A percentile compares a stretch with the other conserved stretches of the same genome.
phyloP scores from a whole-genome alignment of 2,113 vertebrate species.

The Pedionomus torquatus region DNA sequence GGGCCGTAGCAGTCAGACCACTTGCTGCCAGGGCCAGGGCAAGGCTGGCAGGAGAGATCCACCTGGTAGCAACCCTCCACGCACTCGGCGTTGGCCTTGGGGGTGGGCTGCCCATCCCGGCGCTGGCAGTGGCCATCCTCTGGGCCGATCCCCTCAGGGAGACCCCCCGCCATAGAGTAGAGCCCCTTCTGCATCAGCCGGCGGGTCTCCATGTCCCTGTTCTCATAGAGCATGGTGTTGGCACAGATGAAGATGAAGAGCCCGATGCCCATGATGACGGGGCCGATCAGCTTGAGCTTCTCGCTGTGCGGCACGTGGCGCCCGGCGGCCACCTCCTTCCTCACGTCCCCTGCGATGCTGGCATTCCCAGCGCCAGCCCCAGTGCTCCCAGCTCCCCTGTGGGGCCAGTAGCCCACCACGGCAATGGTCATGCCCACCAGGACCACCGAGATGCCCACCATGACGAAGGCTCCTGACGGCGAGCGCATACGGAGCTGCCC shows the following conservation, averaged over 20 bases:
- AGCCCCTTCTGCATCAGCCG: conserved; percentile 86
- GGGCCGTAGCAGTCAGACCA: conserved; percentile 53
- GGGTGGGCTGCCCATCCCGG: conserved; percentile 55
- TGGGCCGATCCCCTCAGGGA: conserved; percentile 64
- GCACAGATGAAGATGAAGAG: conserved; percentile 98
- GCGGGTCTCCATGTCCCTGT: conserved; percentile 92
- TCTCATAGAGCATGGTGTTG: conserved; percentile 97
- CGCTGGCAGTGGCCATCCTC: conserved; percentile 75
- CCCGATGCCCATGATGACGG: conserved; percentile 95
- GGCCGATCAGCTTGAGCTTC: conserved; percentile 91
- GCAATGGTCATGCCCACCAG: conserved; percentile 89
- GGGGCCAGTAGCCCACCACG: conserved; percentile 93
- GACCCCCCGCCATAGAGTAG: conserved; percentile 74
- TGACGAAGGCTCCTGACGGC: conserved; percentile 86
- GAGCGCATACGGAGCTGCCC: conserved; percentile 92
- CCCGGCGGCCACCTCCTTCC: conserved; percentile 66
- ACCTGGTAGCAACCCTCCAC: conserved; percentile 76
- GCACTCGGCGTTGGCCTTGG: conserved; percentile 60
- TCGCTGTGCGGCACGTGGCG: conserved; percentile 79
- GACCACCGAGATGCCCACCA: conserved; percentile 88
- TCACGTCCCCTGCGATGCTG: conserved; percentile 56
- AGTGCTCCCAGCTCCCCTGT: conserved; percentile 29
- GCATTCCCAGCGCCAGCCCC: not conserved
- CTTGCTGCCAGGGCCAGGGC: conserved; percentile 34
- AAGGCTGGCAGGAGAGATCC: conserved; percentile 73